Conservation (phyloP, 1,140 invertebrate genomes). For the Drosophila pallidifrons region DNA sequence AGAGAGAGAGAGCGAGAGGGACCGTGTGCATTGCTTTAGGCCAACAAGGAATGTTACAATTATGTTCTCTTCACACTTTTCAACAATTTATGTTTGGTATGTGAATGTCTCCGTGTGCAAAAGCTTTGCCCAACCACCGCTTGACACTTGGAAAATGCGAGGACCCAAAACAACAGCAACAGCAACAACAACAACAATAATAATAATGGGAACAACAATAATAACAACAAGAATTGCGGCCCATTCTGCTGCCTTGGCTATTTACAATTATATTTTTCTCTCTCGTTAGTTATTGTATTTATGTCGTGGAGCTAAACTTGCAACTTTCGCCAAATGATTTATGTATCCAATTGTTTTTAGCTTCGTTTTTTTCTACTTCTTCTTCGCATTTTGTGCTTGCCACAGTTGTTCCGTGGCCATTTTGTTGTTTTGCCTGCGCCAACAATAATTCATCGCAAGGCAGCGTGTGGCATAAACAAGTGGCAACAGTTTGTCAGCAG, state of each 20-base stretch:
- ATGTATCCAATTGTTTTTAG: constrained; percentile 81
- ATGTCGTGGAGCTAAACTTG: constrained; percentile 78
- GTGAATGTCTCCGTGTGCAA: constrained; percentile 62
- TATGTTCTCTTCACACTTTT: constrained; percentile 84
- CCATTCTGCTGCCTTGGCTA: constrained; percentile 63
- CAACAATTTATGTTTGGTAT: constrained; percentile 83
- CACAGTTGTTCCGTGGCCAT: constrained; percentile 5
- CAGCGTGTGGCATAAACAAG: constrained; percentile 69
- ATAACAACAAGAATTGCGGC: constrained; percentile 33
- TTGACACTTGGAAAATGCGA: constrained; percentile 64
- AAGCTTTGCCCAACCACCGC: constrained; percentile 44
- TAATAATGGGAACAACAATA: constrained; percentile 36
- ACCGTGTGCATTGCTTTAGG: constrained; percentile 77
- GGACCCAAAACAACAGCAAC: constrained; percentile 46
- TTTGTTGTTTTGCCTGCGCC: constrained; percentile 49
- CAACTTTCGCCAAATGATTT: constrained; percentile 79
- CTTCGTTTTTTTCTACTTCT: constrained; percentile 23
- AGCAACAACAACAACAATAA: constrained; percentile 27
- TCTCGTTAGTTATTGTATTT: constrained; percentile 83
- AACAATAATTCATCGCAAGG: constrained; percentile 79
- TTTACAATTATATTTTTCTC: constrained; percentile 81
- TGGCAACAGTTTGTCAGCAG: constrained; percentile 80
- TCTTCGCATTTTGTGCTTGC: not conserved
- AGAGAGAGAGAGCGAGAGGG: constrained; percentile 21
- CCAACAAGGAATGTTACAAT: constrained; percentile 83